Evolutionary conservation across 1,140 invertebrate species (phyloP).

Genomic region (Lordiphosa stackelbergi): DNA sequence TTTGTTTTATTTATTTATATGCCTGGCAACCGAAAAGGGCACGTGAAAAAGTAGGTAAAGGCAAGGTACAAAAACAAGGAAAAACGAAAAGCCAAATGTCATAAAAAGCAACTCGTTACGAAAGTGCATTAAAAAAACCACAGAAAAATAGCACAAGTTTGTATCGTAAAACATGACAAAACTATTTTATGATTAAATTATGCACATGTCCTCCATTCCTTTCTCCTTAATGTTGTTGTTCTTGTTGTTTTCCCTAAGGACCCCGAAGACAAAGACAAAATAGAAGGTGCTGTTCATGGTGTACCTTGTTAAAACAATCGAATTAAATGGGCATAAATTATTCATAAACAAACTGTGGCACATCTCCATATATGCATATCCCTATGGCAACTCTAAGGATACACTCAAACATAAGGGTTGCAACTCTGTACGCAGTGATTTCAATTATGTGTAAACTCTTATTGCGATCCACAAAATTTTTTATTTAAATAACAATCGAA

Average conservation of each 20-base stretch:
- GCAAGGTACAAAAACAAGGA: neutral
- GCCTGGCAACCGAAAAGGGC: constrained; percentile 51
- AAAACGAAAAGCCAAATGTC: constrained; percentile 54
- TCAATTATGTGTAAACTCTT: constrained; percentile 49
- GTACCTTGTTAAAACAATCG: constrained; percentile 42
- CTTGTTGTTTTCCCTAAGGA: too few relatives aligned
- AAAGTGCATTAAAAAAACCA: constrained; percentile 40
- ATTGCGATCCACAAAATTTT: constrained; percentile 31
- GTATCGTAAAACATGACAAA: constrained; percentile 66
- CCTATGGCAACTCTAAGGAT: constrained; percentile 48
- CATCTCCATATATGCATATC: constrained; percentile 53
- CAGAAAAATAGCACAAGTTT: constrained; percentile 34
- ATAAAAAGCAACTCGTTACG: constrained; percentile 40
- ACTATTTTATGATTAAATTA: constrained; percentile 75
- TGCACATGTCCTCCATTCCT: constrained; percentile 11
- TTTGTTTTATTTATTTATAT: constrained; percentile 68
- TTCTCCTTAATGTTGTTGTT: too few relatives aligned
- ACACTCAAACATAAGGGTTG: constrained; percentile 9
- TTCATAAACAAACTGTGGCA: constrained; percentile 37
- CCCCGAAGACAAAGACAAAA: constrained; percentile 24
- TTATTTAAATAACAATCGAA: constrained; percentile 71
- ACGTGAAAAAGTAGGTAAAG: constrained; percentile 40
- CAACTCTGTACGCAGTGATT: constrained; percentile 44
- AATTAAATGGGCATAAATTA: constrained; percentile 72
- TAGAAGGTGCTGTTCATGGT: too few relatives aligned